These are phyloP conservation scores for Rostratula benghalensis DNA, from an alignment of 2,113 vertebrate species.

Conservation along the genomic window DNA sequence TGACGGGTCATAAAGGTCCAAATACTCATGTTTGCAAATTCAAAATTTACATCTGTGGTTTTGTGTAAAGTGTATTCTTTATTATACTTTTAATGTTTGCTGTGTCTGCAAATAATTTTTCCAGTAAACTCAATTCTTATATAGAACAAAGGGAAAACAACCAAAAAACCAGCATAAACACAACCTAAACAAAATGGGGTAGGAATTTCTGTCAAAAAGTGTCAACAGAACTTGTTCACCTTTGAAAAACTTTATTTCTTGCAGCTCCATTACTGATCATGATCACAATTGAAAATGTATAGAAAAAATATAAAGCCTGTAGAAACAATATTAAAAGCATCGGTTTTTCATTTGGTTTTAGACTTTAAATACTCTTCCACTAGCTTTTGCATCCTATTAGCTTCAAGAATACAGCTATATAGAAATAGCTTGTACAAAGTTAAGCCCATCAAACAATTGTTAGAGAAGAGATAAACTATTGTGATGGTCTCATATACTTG, in stretches of 20 bases:
- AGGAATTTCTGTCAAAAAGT: neutral
- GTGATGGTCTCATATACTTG: neutral
- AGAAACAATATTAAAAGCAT: neutral
- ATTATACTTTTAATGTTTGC: neutral
- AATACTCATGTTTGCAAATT: neutral
- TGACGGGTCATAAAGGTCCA: neutral
- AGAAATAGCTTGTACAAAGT: neutral
- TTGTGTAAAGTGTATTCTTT: too few relatives aligned
- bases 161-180: neutral
- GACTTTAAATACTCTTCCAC: neutral
- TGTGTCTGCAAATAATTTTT: neutral
- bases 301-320: neutral
- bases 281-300: neutral
- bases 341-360: neutral
- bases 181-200: neutral
- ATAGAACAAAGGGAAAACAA: neutral
- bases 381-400: neutral
- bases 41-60: neutral
- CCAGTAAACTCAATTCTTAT: neutral
- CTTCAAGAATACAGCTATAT: neutral
- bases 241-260: neutral
- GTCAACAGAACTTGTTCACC: neutral
- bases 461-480: neutral
- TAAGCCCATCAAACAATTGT: neutral
- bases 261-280: neutral